Evolutionary conservation across 2,888 invertebrate genomes (phyloP).

Genomic region (Tipula vernalis): DNA sequence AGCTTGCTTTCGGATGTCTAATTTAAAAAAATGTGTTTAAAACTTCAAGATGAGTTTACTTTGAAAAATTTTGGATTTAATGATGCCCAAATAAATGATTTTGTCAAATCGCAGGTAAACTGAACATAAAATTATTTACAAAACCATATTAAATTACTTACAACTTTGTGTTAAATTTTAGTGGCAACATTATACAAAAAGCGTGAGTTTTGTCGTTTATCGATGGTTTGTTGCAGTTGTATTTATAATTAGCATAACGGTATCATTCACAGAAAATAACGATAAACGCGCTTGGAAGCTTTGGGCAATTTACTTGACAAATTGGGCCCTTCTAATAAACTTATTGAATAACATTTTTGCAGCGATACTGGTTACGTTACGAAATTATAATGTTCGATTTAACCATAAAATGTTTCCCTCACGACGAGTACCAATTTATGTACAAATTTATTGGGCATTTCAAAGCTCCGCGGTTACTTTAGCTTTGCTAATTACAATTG

Average conservation of each 20-base stretch:
- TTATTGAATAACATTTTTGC: not conserved
- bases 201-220: not conserved
- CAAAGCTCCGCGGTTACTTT: not conserved
- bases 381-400: not conserved
- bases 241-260: not conserved
- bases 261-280: not conserved
- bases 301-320: not conserved
- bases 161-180: no score
- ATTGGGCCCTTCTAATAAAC: not conserved
- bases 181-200: not conserved
- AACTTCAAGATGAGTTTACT: not conserved
- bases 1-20: not conserved
- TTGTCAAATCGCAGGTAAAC: not conserved
- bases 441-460: not conserved
- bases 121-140: not conserved
- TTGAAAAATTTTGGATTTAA: not conserved
- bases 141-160: no score
- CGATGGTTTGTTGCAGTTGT: not conserved
- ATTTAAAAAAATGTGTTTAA: not conserved
- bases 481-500: not conserved
- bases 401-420: not conserved
- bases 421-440: not conserved
- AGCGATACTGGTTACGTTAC: not conserved
- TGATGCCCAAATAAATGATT: not conserved
- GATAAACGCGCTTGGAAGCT: not conserved